Base-by-base conservation (phyloP, 1,140 invertebrate species). In the fruit fly (Drosophila melanogaster) region DNA sequence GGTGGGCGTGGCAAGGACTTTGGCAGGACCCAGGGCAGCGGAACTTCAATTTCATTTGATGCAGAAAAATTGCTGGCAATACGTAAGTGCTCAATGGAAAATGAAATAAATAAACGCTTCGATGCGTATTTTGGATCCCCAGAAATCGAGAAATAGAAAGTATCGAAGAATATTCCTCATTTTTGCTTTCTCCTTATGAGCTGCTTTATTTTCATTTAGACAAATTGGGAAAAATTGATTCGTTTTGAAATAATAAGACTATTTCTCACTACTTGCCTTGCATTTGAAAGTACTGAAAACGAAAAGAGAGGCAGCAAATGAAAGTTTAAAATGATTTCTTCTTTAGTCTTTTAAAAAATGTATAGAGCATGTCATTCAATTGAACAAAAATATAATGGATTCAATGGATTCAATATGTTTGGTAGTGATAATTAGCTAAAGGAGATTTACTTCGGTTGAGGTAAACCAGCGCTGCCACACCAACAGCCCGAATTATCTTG, bases 21-120 rank as follows among this genome's bases (percentile, higher is more conserved):
- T 43, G 66, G 50, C 17, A 43, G 53, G 56, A 37, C 40, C 22
- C 22, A 64, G 59, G 66, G 56, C 44, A 51, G 60, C 53, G 69
- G 57, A 80, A 90, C 84, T 90, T 90, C 84, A 84, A 89, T 89
- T 90, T 77, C 84, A 89, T 84, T 74, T 80, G 85, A 90, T 89
- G 84, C 84, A 89, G 85, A 89, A 89, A 89, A 90, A 90, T 89
- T 84, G 79, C 79, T 77, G 64, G 66, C 84, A 87, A 87, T 89
- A 79, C 74, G 81, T 86, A 86, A 86, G 78, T 81, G 81, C 81
- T 78, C 77, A 60, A 86, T 86, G 81, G 77, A 58, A 89, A 89
- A 89, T 84, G 84, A 89, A 89, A 89, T 89, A 89, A 84, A 89
- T 79, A 89, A 80, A 89, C 77, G 84, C 79, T 87, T 84, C 79